A percentile compares a stretch with the other conserved stretches of the same genome.
These are phyloP conservation scores for Phoxinus phoxinus DNA, from an alignment of 2,113 vertebrate genomes.

Conservation along the genomic window DNA sequence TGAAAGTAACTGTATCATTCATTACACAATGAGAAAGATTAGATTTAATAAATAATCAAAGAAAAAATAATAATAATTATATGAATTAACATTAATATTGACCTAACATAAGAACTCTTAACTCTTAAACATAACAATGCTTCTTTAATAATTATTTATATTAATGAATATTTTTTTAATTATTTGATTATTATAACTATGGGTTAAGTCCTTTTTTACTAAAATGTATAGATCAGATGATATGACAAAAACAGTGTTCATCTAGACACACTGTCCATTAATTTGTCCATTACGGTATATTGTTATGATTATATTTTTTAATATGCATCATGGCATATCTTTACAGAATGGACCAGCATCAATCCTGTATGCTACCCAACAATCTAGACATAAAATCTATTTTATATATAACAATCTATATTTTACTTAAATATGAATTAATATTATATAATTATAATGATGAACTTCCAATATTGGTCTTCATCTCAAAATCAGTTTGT, in stretches of 20 bases:
- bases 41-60: neutral
- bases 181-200: neutral
- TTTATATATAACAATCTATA: too few relatives aligned
- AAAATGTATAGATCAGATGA: too few relatives aligned
- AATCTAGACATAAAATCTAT: neutral
- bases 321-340: too few relatives aligned
- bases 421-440: too few relatives aligned
- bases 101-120: neutral
- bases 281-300: neutral
- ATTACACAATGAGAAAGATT: conserved; percentile 3
- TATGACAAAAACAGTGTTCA: neutral
- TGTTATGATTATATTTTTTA: neutral
- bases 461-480: too few relatives aligned
- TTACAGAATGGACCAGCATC: too few relatives aligned
- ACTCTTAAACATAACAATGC: neutral
- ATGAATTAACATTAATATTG: neutral
- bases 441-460: too few relatives aligned
- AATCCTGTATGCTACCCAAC: neutral
- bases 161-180: neutral
- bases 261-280: neutral
- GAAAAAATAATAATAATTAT: neutral
- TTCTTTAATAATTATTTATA: neutral
- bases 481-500: neutral
- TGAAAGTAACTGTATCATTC: neutral
- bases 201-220: too few relatives aligned